Conservation (phyloP, 2,888 invertebrate genomes). For the Prenolepis imparis region DNA sequence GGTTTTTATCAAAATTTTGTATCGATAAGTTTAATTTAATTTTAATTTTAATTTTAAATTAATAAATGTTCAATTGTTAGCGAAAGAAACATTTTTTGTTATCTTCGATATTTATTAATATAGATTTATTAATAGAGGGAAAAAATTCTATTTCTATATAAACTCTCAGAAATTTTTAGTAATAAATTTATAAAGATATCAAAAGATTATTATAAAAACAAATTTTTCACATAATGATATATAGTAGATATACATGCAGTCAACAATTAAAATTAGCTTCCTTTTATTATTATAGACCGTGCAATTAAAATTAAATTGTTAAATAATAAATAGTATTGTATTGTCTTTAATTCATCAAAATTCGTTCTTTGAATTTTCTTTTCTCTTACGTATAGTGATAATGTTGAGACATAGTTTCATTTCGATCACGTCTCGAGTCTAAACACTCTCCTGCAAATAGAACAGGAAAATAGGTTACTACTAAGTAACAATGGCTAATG, state of each 20-base stretch:
- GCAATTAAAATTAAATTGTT: background rate
- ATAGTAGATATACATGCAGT: background rate
- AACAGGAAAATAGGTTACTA: background rate
- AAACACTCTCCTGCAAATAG: background rate
- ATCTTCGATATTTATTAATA: background rate
- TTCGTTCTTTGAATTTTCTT: background rate
- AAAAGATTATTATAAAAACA: background rate
- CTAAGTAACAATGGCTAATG: background rate
- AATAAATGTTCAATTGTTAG: background rate
- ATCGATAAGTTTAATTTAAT: background rate
- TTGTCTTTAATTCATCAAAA: background rate
- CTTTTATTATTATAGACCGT: background rate
- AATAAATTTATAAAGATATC: background rate
- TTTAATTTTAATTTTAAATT: background rate
- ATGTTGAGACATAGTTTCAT: background rate
- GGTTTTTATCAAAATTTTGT: background rate
- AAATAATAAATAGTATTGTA: constrained; percentile 10
- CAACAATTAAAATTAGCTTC: background rate
- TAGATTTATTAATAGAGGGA: no score
- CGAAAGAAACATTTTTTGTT: background rate
- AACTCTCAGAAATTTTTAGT: background rate
- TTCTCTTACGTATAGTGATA: background rate
- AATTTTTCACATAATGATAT: background rate
- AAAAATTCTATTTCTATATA: background rate
- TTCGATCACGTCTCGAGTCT: background rate